Evolutionary conservation across 2,888 invertebrate species (phyloP).

Genomic region (Elaeidobius kamerunicus): DNA sequence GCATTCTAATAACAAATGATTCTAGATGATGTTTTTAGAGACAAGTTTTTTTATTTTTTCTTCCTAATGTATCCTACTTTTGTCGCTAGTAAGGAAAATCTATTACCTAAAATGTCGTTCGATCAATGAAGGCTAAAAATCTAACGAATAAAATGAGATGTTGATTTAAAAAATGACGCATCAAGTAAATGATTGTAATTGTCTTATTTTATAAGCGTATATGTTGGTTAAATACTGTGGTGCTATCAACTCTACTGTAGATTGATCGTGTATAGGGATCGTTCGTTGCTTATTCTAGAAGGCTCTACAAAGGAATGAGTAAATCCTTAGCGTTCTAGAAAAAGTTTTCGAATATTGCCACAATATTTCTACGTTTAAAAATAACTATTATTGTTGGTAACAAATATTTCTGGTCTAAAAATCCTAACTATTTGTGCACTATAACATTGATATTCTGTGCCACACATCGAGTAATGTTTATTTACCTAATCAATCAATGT

Average conservation of each 20-base stretch:
- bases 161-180: no score
- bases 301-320: not conserved
- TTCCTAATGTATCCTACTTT: no score
- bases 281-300: not conserved
- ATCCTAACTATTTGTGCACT: slow-evolving; percentile 36
- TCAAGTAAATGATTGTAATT: slow-evolving; percentile 9
- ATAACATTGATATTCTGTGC: slow-evolving; percentile 38
- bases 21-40: no score
- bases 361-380: no score
- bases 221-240: slow-evolving; percentile 19
- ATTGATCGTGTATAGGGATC: not conserved
- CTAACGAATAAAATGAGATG: slow-evolving; percentile 20
- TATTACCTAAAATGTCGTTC: slow-evolving; percentile 20
- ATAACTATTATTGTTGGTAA: no score
- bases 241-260: slow-evolving; percentile 10
- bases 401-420: no score
- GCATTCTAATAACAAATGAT: no score
- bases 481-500: slow-evolving; percentile 42
- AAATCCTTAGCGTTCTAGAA: no score
- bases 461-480: slow-evolving; percentile 36
- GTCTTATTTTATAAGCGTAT: no score
- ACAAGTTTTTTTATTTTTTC: no score
- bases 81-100: not conserved
- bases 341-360: no score
- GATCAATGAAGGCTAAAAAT: slow-evolving; percentile 14